Conservation (phyloP, 2,888 invertebrate genomes). For the Pherbina coryleti region DNA sequence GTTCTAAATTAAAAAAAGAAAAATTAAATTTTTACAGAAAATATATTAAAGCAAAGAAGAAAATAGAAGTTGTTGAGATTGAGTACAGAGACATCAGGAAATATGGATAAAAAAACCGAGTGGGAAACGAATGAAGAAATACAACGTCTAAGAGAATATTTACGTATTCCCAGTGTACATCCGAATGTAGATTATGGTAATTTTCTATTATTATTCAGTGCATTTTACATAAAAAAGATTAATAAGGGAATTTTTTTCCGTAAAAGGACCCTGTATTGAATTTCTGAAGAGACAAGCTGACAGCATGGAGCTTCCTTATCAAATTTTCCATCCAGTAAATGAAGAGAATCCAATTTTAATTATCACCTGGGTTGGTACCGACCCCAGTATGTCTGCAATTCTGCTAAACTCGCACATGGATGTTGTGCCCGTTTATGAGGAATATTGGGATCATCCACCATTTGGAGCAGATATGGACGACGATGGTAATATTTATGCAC, state of each 20-base stretch:
- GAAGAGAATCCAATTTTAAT: conserved; percentile 84
- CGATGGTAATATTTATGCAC: conserved; percentile 87
- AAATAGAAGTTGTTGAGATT: neutral
- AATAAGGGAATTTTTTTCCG: neutral
- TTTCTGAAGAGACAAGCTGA: conserved; percentile 83
- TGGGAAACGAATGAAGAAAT: conserved; percentile 74
- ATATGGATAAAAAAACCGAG: conserved; percentile 40
- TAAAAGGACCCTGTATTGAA: conserved; percentile 77
- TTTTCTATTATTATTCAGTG: conserved; percentile 21
- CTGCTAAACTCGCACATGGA: conserved; percentile 96
- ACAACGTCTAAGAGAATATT: conserved; percentile 85
- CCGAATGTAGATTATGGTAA: conserved; percentile 89
- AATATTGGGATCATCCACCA: conserved; percentile 90
- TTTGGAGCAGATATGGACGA: conserved; percentile 88
- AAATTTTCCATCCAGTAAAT: conserved; percentile 74
- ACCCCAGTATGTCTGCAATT: conserved; percentile 79
- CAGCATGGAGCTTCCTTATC: conserved; percentile 76
- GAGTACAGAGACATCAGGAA: neutral
- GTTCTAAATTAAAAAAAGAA: no score
- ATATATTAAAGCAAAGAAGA: neutral
- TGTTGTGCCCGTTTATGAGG: conserved; percentile 94
- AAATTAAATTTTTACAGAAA: neutral
- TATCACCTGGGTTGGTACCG: conserved; percentile 85
- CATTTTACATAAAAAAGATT: no score
- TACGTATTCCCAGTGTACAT: conserved; percentile 88